phyloP scores from a whole-genome alignment of 2,888 invertebrate species.

The Caenorhabditis auriculariae region DNA sequence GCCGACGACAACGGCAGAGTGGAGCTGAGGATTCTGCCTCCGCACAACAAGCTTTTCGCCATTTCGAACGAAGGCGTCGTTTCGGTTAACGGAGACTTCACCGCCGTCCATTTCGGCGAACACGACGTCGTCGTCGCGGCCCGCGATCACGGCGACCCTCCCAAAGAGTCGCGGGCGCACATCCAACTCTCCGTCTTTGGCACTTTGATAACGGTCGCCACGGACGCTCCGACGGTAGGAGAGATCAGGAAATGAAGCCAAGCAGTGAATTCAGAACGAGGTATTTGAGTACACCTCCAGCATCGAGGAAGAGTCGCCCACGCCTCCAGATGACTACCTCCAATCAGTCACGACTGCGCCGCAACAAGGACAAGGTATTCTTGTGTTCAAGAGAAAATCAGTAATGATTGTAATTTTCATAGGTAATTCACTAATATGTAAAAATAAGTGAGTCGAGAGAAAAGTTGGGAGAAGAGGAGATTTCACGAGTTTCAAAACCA shows the following conservation, averaged over 20 bases:
- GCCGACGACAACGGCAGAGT: slow-evolving; percentile 91
- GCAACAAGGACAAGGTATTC: too few relatives aligned
- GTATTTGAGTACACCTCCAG: slow-evolving; percentile 41
- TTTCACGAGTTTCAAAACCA: too few relatives aligned
- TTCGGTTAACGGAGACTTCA: slow-evolving; percentile 56
- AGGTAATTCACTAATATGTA: too few relatives aligned
- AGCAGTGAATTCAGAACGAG: slow-evolving; percentile 24
- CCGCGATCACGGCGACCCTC: slow-evolving; percentile 86
- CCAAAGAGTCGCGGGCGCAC: slow-evolving; percentile 86
- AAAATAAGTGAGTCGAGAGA: too few relatives aligned
- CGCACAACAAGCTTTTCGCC: slow-evolving; percentile 54
- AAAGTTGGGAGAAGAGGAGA: too few relatives aligned
- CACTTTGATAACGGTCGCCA: slow-evolving; percentile 50
- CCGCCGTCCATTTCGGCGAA: slow-evolving; percentile 55
- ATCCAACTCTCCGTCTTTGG: slow-evolving; percentile 70
- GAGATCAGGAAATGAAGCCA: neutral
- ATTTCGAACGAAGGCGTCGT: slow-evolving; percentile 53
- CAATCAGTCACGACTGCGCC: slow-evolving; percentile 7
- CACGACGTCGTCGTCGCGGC: slow-evolving; percentile 42
- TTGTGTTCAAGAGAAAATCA: too few relatives aligned
- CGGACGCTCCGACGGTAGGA: slow-evolving; percentile 34
- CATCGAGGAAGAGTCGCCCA: slow-evolving; percentile 28
- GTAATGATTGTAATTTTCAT: too few relatives aligned
- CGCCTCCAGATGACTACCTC: slow-evolving; percentile 13
- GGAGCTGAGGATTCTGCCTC: slow-evolving; percentile 73